phyloP scores from a whole-genome alignment of 2,113 vertebrate genomes.

The Etheostoma cragini region DNA sequence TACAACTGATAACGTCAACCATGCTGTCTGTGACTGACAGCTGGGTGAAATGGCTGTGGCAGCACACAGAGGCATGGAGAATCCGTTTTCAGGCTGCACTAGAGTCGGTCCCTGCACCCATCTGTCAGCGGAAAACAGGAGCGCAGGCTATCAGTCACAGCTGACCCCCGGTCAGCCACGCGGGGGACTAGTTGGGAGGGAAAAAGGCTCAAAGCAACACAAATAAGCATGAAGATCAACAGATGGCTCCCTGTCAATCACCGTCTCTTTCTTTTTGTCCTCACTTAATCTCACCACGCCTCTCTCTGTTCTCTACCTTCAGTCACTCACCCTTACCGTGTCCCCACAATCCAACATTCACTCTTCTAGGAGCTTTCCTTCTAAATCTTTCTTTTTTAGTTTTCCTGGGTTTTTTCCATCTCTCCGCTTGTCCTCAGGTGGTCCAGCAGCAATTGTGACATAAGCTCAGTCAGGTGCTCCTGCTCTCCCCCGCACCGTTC shows the following conservation, averaged over 20 bases:
- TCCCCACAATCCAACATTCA: constrained; percentile 19
- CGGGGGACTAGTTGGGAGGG: constrained; percentile 38
- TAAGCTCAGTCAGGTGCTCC: constrained; percentile 46
- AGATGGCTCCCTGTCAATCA: constrained; percentile 74
- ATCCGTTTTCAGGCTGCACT: constrained; percentile 76
- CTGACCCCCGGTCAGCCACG: constrained; percentile 75
- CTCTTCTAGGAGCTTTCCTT: neutral
- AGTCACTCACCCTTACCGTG: constrained; percentile 27
- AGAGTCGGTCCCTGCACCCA: constrained; percentile 60
- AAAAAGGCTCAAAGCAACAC: constrained; percentile 47
- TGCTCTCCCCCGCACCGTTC: constrained; percentile 39
- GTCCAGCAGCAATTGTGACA: constrained; percentile 29
- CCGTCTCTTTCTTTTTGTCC: neutral
- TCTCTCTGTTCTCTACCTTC: constrained; percentile 33
- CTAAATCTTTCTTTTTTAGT: neutral
- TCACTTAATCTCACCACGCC: constrained; percentile 2
- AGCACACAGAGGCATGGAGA: constrained; percentile 77
- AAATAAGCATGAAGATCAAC: constrained; percentile 80
- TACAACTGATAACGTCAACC: constrained; percentile 78
- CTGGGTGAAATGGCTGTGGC: constrained; percentile 78
- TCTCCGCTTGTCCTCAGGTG: constrained; percentile 48
- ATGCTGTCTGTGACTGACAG: constrained; percentile 77
- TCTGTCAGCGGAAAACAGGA: constrained; percentile 78
- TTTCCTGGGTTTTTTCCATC: neutral
- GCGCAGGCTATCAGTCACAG: constrained; percentile 75